Evolutionary conservation across 2,888 invertebrate genomes (phyloP).

Genomic region (Yponomeuta malinellus): DNA sequence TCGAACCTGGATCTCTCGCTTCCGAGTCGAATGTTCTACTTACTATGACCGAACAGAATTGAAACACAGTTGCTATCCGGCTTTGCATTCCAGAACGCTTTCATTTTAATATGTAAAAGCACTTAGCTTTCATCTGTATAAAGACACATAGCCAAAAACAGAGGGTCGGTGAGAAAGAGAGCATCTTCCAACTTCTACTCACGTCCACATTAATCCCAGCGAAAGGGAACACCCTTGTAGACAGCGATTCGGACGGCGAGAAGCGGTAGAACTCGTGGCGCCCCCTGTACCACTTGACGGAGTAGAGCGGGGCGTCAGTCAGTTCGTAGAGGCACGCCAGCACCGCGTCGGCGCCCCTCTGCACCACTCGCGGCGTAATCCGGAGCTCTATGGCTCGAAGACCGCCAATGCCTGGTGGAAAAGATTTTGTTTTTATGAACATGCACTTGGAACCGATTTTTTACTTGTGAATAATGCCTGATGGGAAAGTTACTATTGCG

Average conservation of each 20-base stretch:
- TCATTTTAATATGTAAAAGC: too few relatives aligned
- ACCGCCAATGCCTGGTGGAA: slow-evolving; percentile 60
- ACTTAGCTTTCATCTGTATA: too few relatives aligned
- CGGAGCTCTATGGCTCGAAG: slow-evolving; percentile 70
- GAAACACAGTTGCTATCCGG: too few relatives aligned
- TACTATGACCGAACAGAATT: too few relatives aligned
- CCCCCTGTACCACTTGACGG: slow-evolving; percentile 82
- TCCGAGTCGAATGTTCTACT: too few relatives aligned
- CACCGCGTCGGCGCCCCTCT: slow-evolving; percentile 75
- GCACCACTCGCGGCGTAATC: slow-evolving; percentile 78
- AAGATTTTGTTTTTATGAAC: neutral
- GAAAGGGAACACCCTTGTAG: slow-evolving; percentile 79
- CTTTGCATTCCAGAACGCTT: too few relatives aligned
- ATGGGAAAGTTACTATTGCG: too few relatives aligned
- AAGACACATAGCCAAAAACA: too few relatives aligned
- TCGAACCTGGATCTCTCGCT: too few relatives aligned
- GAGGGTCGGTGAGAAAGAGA: too few relatives aligned
- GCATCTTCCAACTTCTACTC: slow-evolving; percentile 41
- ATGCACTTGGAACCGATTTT: too few relatives aligned
- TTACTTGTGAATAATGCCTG: too few relatives aligned
- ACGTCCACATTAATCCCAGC: slow-evolving; percentile 81
- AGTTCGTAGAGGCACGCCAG: slow-evolving; percentile 78
- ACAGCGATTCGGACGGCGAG: slow-evolving; percentile 79
- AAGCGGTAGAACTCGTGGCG: slow-evolving; percentile 80
- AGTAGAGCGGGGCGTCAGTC: slow-evolving; percentile 80